Evolutionary conservation across 2,888 invertebrate species (phyloP), one percentile per base, ranked within the genome.

Genomic region (Smittia aterrima): DNA sequence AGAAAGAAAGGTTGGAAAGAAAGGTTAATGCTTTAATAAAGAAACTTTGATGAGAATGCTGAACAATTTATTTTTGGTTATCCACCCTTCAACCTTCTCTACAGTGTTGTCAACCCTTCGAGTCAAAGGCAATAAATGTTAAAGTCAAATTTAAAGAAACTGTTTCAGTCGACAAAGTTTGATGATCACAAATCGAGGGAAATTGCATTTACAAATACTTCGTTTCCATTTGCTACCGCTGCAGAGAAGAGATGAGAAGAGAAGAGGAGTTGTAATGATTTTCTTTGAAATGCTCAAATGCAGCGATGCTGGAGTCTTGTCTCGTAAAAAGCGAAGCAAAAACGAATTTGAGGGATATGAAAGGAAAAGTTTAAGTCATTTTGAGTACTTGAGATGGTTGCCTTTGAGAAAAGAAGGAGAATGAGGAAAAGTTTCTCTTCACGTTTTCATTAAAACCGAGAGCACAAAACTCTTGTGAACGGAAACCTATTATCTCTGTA

Each of bases 1-100:
- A 77, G 77, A 76, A 77, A 53, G 1, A 67, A 64, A 73, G 7
- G 18, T 7, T 32, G n/a, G 24, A 38, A 40, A 9, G 11, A 11
- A 40, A 72, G 18, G 27, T 58, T 58, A 16, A 20, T 62, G 7
- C n/a, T n/a, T n/a, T n/a, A n/a, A n/a, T n/a, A n/a, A n/a, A n/a
- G n/a, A n/a, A 62, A 20, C 11, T 62, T 6, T 20, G 20, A 62
- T 62, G 62, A 7, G 18, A 54, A 6, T 11, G 54, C 54, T 6
- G 54, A 11, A 54, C 7, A 54, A 54, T n/a, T n/a, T n/a, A n/a
- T n/a, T n/a, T n/a, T n/a, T n/a, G n/a, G n/a, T n/a, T n/a, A n/a
- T n/a, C n/a, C n/a, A n/a, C n/a, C n/a, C n/a, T n/a, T n/a, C n/a
- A n/a, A n/a, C n/a, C n/a, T n/a, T n/a, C n/a, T n/a, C n/a, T n/a